Evolutionary conservation across 2,888 invertebrate species (phyloP), one percentile per base, ranked within the genome.

Genomic region (Gymnocheta viridis): DNA sequence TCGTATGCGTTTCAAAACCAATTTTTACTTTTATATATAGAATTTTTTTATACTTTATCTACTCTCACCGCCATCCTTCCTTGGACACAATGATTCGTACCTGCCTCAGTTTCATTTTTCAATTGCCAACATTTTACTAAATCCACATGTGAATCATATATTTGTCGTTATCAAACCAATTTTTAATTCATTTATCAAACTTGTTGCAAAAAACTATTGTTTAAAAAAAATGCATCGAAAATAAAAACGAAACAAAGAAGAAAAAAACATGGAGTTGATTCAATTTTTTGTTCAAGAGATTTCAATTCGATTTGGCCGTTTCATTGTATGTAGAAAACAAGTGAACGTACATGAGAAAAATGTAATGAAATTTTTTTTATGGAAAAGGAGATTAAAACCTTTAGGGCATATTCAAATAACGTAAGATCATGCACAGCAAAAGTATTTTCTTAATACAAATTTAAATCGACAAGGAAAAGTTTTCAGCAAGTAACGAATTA

Each of bases 261-360:
- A 41, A 51, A 35, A 47, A 35, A 24, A 19, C 35, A n/a, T 51
- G 14, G n/a, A 56, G 44, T 62, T 80, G 72, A 77, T 69, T 81
- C 62, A 73, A 78, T 84, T 80, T 76, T 81, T 73, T 72, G 72
- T 62, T 80, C n/a, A 73, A 69, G 72, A 78, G 73, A 77, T 84
- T 81, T 73, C 69, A 84, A 81, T 73, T 78, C 78, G 54, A 76
- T 69, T 81, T 66, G 62, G 44, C 12, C 67, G 69, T 58, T 81
- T 67, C 44, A 47, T 67, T 77, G 76, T 12, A 47, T n/a, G 38
- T 49, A 38, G 9, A 10, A 19, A 35, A 51, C 17, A 51, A 62
- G n/a, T 27, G 14, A 49, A 5, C n/a, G 12, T n/a, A 14, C 1
- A 44, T 1, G 2, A 66, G 44, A 38, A 29, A 32, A 64, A 54